A percentile compares a stretch with the other conserved stretches of the same genome.
Evolutionary conservation across 2,797 vertebrate species (phyloP).

Genomic region (Crypturellus tataupa): DNA sequence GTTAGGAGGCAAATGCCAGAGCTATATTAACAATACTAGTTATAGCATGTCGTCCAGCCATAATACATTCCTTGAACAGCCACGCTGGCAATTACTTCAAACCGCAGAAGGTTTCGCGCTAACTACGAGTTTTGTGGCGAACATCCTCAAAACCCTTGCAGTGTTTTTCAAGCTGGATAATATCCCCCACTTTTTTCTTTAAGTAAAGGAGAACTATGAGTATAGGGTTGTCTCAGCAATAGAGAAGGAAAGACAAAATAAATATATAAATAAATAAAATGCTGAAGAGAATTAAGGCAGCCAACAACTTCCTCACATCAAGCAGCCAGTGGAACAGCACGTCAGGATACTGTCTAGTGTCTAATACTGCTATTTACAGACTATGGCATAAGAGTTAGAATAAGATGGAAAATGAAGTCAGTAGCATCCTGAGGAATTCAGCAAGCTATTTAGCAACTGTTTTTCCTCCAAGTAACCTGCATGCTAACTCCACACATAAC

Average conservation of each 20-base stretch:
- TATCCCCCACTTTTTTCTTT: too few relatives aligned
- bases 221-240: not conserved
- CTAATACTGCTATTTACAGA: not conserved
- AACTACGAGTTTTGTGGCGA: not conserved
- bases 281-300: not conserved
- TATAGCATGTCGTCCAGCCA: not conserved
- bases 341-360: not conserved
- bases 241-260: not conserved
- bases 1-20: constrained; percentile 45
- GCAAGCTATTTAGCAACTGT: not conserved
- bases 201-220: not conserved
- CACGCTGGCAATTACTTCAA: constrained; percentile 42
- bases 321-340: not conserved
- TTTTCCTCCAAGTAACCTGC: not conserved
- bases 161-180: not conserved
- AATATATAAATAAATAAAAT: not conserved
- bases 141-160: not conserved
- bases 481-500: accelerated
- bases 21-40: constrained; percentile 24
- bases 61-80: constrained; percentile 31
- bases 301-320: not conserved
- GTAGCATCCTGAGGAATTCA: not conserved
- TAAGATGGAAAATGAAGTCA: not conserved
- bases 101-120: constrained; percentile 4
- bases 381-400: not conserved